These are phyloP conservation scores for Neodontobutis hainanensis DNA, from an alignment of 2,113 vertebrate genomes.

Conservation along the genomic window DNA sequence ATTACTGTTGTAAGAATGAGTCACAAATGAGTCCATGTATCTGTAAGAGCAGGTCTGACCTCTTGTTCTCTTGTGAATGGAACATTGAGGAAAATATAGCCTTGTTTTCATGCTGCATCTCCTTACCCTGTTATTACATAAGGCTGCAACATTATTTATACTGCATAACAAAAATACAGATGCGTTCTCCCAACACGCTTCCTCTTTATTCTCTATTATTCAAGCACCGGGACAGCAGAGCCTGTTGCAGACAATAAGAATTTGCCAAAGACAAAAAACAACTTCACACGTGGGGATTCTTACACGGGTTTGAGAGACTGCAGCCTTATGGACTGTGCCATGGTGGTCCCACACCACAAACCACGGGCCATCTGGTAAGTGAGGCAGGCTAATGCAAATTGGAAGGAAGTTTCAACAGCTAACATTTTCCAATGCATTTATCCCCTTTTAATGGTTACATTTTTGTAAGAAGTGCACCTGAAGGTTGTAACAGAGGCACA, in stretches of 20 bases:
- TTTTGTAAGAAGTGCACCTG: too few relatives aligned
- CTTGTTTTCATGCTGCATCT: background rate
- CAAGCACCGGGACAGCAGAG: constrained; percentile 36
- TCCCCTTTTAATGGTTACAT: too few relatives aligned
- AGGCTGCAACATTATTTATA: background rate
- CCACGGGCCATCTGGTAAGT: constrained; percentile 67
- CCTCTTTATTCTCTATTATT: constrained; percentile 53
- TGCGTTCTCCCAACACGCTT: constrained; percentile 7
- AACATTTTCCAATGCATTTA: constrained; percentile 47
- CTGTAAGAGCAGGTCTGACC: background rate
- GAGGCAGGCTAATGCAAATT: constrained; percentile 48
- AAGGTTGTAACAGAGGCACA: too few relatives aligned
- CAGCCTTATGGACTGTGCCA: constrained; percentile 73
- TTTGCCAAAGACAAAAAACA: constrained; percentile 57
- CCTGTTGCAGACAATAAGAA: constrained; percentile 54
- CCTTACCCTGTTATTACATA: background rate
- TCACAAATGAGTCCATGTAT: too few relatives aligned
- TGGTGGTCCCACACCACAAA: constrained; percentile 63
- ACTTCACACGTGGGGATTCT: constrained; percentile 58
- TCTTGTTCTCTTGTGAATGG: background rate
- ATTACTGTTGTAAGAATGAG: too few relatives aligned
- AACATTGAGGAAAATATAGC: too few relatives aligned
- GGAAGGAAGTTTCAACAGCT: constrained; percentile 13
- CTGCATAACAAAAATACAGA: constrained; percentile 22
- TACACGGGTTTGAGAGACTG: constrained; percentile 68